Base-by-base conservation (phyloP, 2,113 vertebrate genomes). In the Eulemur rufifrons region DNA sequence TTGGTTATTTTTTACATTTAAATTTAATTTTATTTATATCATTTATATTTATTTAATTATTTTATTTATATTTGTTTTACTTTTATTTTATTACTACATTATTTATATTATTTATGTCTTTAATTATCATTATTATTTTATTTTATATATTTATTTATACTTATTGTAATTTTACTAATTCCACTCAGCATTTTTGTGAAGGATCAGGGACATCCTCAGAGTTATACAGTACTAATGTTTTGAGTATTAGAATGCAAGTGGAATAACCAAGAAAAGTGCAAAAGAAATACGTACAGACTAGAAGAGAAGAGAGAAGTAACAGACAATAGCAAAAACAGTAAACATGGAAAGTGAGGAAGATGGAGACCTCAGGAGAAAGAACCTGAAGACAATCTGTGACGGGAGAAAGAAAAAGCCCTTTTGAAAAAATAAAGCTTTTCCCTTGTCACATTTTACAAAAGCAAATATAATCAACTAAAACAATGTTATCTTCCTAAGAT, bases 401-500 rank as follows among this genome's bases (percentile, higher is more conserved):
- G 7, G 7, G 21, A 83, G 25, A 32, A 21, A 10, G 15, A 66
- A 59, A 80, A 78, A 39, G 34, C 37, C 1, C 9, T 69, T 86
- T 15, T 37, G 73, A 94, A 92, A 89, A 54, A 47, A 71, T 66
- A 13, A 89, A 71, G 32, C 3, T 37, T 81, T 13, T 66, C 34
- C 20, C 15, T 54, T 50, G 77, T 52, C 76, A 42, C 78, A 18
- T 68, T 87, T 74, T 90, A 47, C 45, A 69, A 90, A 92, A 91
- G 37, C 23, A 91, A 94, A 80, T 47, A 63, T 14, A 93, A 82
- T 61, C 64, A 78, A 73, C 25, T 78, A 71, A 74, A 52, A 42
- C 32, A 83, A 90, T 54, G 45, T 74, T 66, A 69, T 89, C 95
- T 82, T 74, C 47, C 77, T 88, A 39, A 45, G 45, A 47, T 92